phyloP scores from a whole-genome alignment of 2,888 invertebrate genomes.

The Tinea semifulvella region DNA sequence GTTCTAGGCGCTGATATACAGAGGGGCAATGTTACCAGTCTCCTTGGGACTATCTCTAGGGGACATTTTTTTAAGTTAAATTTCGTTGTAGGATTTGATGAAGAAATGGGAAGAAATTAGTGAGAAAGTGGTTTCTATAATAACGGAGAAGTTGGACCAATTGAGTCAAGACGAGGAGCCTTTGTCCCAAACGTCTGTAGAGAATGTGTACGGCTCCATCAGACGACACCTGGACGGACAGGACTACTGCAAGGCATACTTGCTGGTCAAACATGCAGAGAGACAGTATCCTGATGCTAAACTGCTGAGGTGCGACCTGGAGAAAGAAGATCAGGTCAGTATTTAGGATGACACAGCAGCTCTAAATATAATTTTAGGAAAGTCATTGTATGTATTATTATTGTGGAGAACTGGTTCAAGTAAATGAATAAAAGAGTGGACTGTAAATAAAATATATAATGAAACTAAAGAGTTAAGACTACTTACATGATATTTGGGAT shows the following conservation, averaged over 20 bases:
- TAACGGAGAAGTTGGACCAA: constrained; percentile 55
- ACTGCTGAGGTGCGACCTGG: constrained; percentile 52
- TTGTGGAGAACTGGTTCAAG: too few relatives aligned
- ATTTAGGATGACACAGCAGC: too few relatives aligned
- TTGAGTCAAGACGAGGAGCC: constrained; percentile 56
- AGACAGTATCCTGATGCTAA: constrained; percentile 56
- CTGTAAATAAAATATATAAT: too few relatives aligned
- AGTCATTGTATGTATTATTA: too few relatives aligned
- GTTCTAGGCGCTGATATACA: too few relatives aligned
- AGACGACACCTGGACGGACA: constrained; percentile 49
- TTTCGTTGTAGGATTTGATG: constrained; percentile 40
- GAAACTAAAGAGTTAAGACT: too few relatives aligned
- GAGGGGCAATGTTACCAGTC: too few relatives aligned
- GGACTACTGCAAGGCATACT: constrained; percentile 62
- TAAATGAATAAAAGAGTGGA: too few relatives aligned
- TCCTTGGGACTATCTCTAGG: too few relatives aligned
- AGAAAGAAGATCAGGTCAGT: constrained; percentile 55
- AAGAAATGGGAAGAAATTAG: constrained; percentile 65
- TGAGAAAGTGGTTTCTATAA: constrained; percentile 51
- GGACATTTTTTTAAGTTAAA: too few relatives aligned
- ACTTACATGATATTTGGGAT: too few relatives aligned
- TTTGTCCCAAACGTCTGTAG: constrained; percentile 49
- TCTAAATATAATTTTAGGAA: too few relatives aligned
- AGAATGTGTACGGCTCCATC: constrained; percentile 51
- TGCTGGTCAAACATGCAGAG: constrained; percentile 55